These are phyloP conservation scores for Lysandra bellargus DNA, from an alignment of 2,888 invertebrate genomes.

Conservation along the genomic window DNA sequence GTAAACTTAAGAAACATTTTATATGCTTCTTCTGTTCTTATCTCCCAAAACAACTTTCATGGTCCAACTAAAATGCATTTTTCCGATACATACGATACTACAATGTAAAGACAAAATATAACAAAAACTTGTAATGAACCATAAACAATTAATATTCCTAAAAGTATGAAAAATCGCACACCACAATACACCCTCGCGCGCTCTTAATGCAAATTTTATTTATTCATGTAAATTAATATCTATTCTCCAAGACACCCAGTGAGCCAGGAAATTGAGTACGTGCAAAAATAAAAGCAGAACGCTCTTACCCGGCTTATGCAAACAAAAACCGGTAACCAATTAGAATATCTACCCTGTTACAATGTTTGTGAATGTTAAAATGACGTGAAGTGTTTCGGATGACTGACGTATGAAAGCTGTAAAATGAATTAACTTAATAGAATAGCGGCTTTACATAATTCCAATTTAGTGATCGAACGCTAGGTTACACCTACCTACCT, in stretches of 20 bases:
- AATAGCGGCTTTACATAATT: no score
- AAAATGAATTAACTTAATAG: neutral
- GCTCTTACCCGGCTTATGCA: conserved; percentile 60
- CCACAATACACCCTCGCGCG: conserved; percentile 55
- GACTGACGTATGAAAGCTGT: conserved; percentile 33
- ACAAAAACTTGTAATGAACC: neutral
- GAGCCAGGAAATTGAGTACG: conserved; percentile 79
- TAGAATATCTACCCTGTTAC: conserved; percentile 55
- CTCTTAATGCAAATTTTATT: conserved; percentile 80
- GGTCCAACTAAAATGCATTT: no score
- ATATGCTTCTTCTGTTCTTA: no score
- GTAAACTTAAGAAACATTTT: no score
- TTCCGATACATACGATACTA: no score
- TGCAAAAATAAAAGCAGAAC: conserved; percentile 73
- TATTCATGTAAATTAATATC: conserved; percentile 81
- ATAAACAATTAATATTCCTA: neutral
- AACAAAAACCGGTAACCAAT: conserved; percentile 64
- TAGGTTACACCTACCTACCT: neutral
- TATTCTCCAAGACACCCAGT: conserved; percentile 73
- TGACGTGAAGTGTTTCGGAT: conserved; percentile 36
- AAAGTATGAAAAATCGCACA: neutral
- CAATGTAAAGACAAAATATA: neutral
- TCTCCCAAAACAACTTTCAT: no score
- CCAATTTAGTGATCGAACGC: no score
- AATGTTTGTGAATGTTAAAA: conserved; percentile 44